Evolutionary conservation across 2,888 invertebrate species (phyloP), one percentile per base, ranked within the genome.

Genomic region (Drosophila lacicola): DNA sequence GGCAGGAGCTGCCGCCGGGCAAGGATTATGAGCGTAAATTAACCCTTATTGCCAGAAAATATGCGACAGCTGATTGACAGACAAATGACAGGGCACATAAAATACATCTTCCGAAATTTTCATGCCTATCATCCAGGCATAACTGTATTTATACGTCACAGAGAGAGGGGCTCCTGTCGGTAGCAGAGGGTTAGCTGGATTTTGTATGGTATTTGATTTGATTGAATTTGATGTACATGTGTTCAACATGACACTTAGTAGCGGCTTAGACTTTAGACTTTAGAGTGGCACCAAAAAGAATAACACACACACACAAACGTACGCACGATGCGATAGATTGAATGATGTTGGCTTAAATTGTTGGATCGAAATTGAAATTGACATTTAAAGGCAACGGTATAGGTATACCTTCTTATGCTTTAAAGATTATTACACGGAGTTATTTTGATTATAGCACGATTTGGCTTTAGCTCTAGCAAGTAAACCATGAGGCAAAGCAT

Each of bases 1-100:
- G 42, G 49, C 64, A 45, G 45, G 17, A 46, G 44, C 19, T 44
- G 37, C 64, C 69, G 64, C 54, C 46, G 70, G 70, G 75, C 70
- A 71, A 80, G 86, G 88, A 86, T 88, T 85, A 88, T 88, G 80
- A 86, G 88, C 82, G 88, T 82, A 86, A 88, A 86, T 86, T 86
- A 86, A 86, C 85, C 85, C 88, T 88, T 86, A 86, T 88, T 88
- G 88, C 80, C 78, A 76, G 64, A 83, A 83, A 88, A 83, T 82
- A 86, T 83, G 87, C 83, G 85, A 86, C 85, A 86, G 86, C 74
- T 86, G 85, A 86, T 86, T 86, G 85, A 86, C 85, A 86, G 82
- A 83, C 81, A 82, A 86, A 83, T 86, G 86, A 88, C 88, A 88
- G 76, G 67, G 69, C 78, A 69, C 82, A 84, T 82, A 82, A 78